These are phyloP conservation scores for Bombus huntii DNA, from an alignment of 1,140 invertebrate species.

Conservation along the genomic window DNA sequence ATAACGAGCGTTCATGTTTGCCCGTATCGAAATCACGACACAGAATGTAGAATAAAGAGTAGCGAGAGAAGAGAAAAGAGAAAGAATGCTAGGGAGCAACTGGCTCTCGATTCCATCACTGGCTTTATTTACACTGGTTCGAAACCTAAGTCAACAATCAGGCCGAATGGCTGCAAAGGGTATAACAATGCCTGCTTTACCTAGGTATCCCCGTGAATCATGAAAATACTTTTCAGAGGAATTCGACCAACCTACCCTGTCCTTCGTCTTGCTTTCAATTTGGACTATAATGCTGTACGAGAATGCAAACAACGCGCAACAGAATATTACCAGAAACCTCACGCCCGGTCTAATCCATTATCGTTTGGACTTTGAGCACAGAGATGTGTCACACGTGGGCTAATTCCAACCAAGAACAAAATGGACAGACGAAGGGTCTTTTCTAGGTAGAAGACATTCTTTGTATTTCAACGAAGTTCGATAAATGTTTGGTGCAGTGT, in stretches of 20 bases:
- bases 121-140: constrained; percentile 38
- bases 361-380: background rate
- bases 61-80: background rate
- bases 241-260: constrained; percentile 10
- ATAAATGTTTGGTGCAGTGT: background rate
- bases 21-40: constrained; percentile 43
- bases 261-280: constrained; percentile 29
- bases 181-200: constrained; percentile 37
- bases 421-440: background rate
- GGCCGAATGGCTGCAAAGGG: constrained; percentile 20
- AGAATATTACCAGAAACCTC: constrained; percentile 27
- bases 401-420: constrained; percentile 34
- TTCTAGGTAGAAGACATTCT: background rate
- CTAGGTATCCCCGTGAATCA: background rate
- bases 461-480: background rate
- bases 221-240: constrained; percentile 51
- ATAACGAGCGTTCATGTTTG: constrained; percentile 42
- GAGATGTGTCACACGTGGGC: background rate
- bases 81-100: background rate
- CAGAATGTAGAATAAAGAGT: too few species aligned
- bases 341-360: constrained; percentile 36
- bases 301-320: constrained; percentile 21
- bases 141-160: constrained; percentile 58
- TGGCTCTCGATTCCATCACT: background rate
- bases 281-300: constrained; percentile 20